Evolutionary conservation across 2,113 vertebrate genomes (phyloP).

Genomic region (Nothoprocta pentlandii): DNA sequence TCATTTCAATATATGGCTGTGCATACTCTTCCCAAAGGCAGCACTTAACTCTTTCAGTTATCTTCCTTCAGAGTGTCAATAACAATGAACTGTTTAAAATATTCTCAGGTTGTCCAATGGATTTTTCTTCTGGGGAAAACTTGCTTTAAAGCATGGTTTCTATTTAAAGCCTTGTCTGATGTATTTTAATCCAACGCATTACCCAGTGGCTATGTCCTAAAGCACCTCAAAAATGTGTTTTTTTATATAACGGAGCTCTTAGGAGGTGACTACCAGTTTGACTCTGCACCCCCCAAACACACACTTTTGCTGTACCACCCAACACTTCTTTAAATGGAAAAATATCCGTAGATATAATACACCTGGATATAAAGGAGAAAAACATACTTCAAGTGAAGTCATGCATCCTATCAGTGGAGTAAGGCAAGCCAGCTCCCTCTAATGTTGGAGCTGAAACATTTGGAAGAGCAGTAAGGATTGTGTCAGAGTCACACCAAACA

Average conservation of each 20-base stretch:
- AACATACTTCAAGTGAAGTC: neutral
- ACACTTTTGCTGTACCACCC: neutral
- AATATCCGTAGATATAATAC: neutral
- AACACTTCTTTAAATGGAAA: slow-evolving; percentile 1
- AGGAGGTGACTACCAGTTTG: slow-evolving; percentile 27
- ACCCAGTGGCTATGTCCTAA: slow-evolving; percentile 25
- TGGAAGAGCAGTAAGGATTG: neutral
- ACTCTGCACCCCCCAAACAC: neutral
- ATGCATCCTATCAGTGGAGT: neutral
- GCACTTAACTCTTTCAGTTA: slow-evolving; percentile 13
- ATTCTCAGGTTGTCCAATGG: slow-evolving; percentile 17
- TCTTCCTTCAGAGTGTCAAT: slow-evolving; percentile 26
- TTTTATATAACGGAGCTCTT: slow-evolving; percentile 6
- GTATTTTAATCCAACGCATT: slow-evolving; percentile 47
- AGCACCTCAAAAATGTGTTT: slow-evolving; percentile 39
- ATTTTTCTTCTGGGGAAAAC: slow-evolving; percentile 7
- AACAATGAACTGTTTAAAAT: slow-evolving; percentile 41
- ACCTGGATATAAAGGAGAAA: neutral
- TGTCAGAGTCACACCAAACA: neutral
- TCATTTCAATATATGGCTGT: fast-evolving
- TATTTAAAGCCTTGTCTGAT: slow-evolving; percentile 59
- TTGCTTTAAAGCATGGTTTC: slow-evolving; percentile 55
- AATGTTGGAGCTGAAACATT: neutral
- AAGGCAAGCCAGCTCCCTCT: neutral
- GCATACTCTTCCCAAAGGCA: neutral